A percentile compares a stretch with the other conserved stretches of the same genome.
These are phyloP conservation scores for Lytechinus variegatus DNA, from an alignment of 35 echinoderm and acorn worm species.

Conservation along the genomic window DNA sequence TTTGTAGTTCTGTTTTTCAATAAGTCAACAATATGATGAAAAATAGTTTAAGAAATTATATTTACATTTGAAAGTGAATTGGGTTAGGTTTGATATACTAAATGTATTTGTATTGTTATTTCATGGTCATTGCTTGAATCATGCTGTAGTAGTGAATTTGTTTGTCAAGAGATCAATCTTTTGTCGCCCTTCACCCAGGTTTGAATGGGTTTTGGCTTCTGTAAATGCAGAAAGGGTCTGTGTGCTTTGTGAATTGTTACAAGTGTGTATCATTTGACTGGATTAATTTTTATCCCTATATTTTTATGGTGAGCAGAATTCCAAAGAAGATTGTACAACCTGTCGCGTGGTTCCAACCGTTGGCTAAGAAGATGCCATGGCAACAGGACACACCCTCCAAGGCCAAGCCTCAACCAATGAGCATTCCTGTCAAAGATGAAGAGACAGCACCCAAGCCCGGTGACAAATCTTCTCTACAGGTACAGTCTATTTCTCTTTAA, in stretches of 20 bases:
- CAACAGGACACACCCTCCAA: slow-evolving; percentile 63
- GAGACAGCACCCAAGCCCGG: slow-evolving; percentile 57
- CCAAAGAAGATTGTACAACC: slow-evolving; percentile 56
- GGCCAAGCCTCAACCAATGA: slow-evolving; percentile 57
- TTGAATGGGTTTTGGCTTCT: too few relatives aligned
- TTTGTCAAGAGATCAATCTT: background rate
- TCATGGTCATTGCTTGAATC: background rate
- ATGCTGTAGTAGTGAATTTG: background rate
- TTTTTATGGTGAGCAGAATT: slow-evolving; percentile 5
- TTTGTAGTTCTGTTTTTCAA: too few relatives aligned
- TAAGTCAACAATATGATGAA: too few relatives aligned
- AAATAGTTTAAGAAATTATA: too few relatives aligned
- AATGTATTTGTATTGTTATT: too few relatives aligned
- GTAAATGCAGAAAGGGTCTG: too few relatives aligned
- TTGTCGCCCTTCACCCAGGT: background rate
- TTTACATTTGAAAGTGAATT: too few relatives aligned
- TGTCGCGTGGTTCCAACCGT: slow-evolving; percentile 93
- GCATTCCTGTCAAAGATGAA: slow-evolving; percentile 49
- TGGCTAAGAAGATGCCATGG: slow-evolving; percentile 95
- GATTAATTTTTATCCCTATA: background rate
- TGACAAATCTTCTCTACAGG: slow-evolving; percentile 80
- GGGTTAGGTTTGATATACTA: too few relatives aligned
- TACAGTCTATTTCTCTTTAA: background rate
- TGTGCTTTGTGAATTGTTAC: too few relatives aligned
- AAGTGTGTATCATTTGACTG: background rate